Conservation (phyloP, 2,113 vertebrate genomes). For the Heloderma charlesbogerti region DNA sequence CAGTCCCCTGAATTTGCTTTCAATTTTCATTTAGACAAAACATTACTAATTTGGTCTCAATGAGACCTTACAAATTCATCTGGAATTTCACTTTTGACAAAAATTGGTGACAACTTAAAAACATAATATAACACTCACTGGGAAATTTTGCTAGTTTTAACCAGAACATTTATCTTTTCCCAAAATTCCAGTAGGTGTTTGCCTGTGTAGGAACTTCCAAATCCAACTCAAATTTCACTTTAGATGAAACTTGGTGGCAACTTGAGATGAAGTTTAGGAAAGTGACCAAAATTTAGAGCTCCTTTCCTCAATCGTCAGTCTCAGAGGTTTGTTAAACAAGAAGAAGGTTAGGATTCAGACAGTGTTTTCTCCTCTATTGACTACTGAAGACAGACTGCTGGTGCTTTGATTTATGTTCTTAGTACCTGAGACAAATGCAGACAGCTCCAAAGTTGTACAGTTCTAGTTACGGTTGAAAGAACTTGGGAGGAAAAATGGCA, state of each 20-base stretch:
- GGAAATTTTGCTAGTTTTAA: not conserved
- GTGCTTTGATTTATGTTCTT: conserved; percentile 34
- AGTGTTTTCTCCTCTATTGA: conserved; percentile 29
- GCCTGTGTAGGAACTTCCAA: not conserved
- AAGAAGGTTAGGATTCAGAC: not conserved
- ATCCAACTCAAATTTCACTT: not conserved
- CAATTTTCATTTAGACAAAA: not conserved
- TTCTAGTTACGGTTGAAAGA: not conserved
- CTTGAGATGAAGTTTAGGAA: not conserved
- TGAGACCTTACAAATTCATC: not conserved
- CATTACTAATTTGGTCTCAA: not conserved
- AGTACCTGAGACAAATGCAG: conserved; percentile 17
- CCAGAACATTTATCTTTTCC: not conserved
- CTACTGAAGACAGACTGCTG: not conserved
- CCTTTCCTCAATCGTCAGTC: not conserved
- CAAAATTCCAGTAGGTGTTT: not conserved
- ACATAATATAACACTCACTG: not conserved
- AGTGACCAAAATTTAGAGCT: not conserved
- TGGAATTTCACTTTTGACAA: not conserved
- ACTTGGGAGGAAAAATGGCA: not conserved
- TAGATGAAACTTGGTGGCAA: not conserved
- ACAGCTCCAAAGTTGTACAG: not conserved
- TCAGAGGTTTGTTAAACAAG: not conserved
- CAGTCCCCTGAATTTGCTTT: not conserved
- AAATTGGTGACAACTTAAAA: not conserved